These are phyloP conservation scores for Ectobius pallidus DNA, from an alignment of 2,888 invertebrate genomes.

Conservation along the genomic window DNA sequence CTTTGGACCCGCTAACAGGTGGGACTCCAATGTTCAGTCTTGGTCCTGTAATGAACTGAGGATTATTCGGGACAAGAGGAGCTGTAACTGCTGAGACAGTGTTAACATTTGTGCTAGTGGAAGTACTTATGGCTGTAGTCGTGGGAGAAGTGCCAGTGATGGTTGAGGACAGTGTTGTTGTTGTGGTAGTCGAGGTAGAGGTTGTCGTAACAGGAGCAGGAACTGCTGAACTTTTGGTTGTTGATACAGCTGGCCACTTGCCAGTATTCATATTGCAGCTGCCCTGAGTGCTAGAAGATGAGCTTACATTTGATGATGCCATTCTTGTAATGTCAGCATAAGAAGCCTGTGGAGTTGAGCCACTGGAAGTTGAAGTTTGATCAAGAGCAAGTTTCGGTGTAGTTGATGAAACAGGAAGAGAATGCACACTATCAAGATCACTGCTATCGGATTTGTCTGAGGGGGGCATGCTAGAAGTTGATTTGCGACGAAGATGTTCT, in stretches of 20 bases:
- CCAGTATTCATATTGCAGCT: conserved; percentile 34
- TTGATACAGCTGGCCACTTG: conserved; percentile 37
- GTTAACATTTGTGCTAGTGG: background rate
- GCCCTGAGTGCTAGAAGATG: conserved; percentile 33
- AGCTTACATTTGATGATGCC: conserved; percentile 48
- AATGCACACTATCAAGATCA: conserved; percentile 84
- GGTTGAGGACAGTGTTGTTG: background rate
- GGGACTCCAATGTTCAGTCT: conserved; percentile 43
- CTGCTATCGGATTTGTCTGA: conserved; percentile 82
- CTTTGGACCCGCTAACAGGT: conserved; percentile 42
- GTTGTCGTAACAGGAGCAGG: conserved; percentile 4
- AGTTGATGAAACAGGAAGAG: conserved; percentile 69
- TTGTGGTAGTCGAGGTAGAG: background rate
- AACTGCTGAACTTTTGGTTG: conserved; percentile 16
- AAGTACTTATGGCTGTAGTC: background rate
- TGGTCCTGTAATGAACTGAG: conserved; percentile 40
- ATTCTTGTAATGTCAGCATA: conserved; percentile 84
- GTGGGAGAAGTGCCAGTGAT: background rate
- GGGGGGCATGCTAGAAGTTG: conserved; percentile 80
- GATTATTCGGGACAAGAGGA: conserved; percentile 19
- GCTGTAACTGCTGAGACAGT: background rate
- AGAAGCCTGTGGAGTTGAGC: conserved; percentile 63
- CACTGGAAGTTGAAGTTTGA: conserved; percentile 49
- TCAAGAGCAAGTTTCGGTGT: conserved; percentile 52
- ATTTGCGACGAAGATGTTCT: conserved; percentile 63